These are phyloP conservation scores for Phenacoccus solenopsis DNA, from an alignment of 1,140 invertebrate species.

Conservation along the genomic window DNA sequence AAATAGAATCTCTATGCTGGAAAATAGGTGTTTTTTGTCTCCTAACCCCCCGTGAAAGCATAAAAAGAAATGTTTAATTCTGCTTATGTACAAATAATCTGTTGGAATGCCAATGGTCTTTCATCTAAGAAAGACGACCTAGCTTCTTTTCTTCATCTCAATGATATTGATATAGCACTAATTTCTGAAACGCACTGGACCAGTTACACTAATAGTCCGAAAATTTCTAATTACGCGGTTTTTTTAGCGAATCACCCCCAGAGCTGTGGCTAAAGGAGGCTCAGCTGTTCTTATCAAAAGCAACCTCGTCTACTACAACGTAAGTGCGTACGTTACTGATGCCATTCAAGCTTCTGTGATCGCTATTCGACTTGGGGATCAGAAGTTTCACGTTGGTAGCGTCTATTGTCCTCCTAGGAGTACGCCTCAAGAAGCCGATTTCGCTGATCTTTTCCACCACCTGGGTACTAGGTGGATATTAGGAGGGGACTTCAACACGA, in stretches of 20 bases:
- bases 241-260: slow-evolving; percentile 7
- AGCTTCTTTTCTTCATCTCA: no score
- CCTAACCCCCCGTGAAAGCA: no score
- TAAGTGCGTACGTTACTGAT: no score
- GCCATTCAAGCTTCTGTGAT: slow-evolving; percentile 12
- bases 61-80: no score
- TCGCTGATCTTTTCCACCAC: neutral
- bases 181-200: slow-evolving; percentile 26
- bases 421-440: neutral
- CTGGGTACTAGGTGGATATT: no score
- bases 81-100: neutral
- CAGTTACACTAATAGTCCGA: slow-evolving; percentile 13
- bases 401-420: neutral
- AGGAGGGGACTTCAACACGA: no score
- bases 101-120: slow-evolving; percentile 5
- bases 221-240: slow-evolving; percentile 20
- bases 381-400: no score
- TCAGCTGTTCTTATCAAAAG: slow-evolving; percentile 11
- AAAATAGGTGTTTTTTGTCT: no score
- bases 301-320: neutral
- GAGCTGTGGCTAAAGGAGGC: neutral
- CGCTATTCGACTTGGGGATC: no score
- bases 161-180: slow-evolving; percentile 24
- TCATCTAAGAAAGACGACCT: slow-evolving; percentile 8
- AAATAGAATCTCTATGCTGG: no score